phyloP scores from a whole-genome alignment of 2,113 vertebrate genomes.

The Poicephalus meyeri region DNA sequence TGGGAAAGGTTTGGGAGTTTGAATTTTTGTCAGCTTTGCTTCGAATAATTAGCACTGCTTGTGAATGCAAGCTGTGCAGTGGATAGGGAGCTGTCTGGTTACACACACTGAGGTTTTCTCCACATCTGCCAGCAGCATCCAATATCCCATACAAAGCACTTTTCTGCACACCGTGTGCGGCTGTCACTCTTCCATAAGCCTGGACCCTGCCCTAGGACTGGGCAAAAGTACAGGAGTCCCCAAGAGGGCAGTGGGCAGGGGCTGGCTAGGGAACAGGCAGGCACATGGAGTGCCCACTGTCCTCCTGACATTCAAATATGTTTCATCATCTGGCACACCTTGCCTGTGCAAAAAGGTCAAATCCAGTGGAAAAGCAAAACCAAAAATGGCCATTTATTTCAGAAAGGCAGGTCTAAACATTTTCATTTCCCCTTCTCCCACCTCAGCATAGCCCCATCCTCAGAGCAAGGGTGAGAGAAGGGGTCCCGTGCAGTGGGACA shows the following conservation, averaged over 20 bases:
- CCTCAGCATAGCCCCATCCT: neutral
- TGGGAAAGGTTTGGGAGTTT: neutral
- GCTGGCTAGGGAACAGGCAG: neutral
- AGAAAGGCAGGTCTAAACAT: neutral
- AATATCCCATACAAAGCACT: neutral
- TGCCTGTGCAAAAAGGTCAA: neutral
- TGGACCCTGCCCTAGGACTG: neutral
- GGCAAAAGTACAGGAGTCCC: neutral
- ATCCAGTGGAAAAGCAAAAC: neutral
- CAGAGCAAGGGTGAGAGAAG: neutral
- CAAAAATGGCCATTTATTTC: neutral
- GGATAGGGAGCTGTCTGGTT: constrained; percentile 25
- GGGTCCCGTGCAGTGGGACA: accelerated
- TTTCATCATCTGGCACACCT: neutral
- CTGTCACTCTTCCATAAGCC: accelerated
- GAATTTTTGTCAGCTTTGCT: neutral
- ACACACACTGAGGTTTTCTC: neutral
- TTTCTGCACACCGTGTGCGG: accelerated
- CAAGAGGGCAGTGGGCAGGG: neutral
- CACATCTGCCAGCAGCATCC: constrained; percentile 50
- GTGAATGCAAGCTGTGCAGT: neutral
- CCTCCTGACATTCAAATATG: accelerated
- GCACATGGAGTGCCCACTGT: accelerated
- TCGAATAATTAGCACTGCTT: neutral
- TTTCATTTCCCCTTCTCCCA: neutral